Conservation (phyloP, 2,797 vertebrate species). For the Eidolon dupreanum region DNA sequence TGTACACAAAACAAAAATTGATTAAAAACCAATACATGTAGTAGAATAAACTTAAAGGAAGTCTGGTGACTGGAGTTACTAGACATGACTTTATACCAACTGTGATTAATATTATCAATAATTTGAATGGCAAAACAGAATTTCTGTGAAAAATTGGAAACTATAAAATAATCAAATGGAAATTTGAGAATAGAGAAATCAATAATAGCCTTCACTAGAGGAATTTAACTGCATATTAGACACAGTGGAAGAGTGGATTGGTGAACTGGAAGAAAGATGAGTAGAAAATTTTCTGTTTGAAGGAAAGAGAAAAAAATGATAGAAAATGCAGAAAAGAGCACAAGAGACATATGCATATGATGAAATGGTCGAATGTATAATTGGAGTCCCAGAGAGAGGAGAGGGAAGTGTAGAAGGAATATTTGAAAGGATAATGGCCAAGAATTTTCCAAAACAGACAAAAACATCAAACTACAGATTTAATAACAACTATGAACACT, state of each 20-base stretch:
- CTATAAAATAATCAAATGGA: background rate
- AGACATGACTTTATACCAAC: background rate
- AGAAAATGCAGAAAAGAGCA: background rate
- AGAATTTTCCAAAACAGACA: background rate
- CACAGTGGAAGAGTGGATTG: background rate
- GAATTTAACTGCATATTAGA: background rate
- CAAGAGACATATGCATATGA: background rate
- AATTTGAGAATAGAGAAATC: conserved; percentile 13
- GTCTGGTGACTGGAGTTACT: background rate
- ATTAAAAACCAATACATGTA: background rate
- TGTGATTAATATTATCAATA: background rate
- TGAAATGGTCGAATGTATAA: background rate
- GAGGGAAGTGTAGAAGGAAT: background rate
- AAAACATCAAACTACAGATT: background rate
- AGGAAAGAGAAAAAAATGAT: background rate
- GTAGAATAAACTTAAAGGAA: background rate
- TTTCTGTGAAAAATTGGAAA: background rate
- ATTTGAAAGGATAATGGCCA: background rate
- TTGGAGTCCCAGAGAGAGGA: background rate
- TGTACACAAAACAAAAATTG: background rate
- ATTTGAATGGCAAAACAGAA: background rate
- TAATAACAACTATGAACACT: background rate
- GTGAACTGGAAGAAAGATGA: background rate
- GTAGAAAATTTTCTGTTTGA: background rate
- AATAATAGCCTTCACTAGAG: background rate